Evolutionary conservation across 2,888 invertebrate species (phyloP).

Genomic region (Meganola albula): DNA sequence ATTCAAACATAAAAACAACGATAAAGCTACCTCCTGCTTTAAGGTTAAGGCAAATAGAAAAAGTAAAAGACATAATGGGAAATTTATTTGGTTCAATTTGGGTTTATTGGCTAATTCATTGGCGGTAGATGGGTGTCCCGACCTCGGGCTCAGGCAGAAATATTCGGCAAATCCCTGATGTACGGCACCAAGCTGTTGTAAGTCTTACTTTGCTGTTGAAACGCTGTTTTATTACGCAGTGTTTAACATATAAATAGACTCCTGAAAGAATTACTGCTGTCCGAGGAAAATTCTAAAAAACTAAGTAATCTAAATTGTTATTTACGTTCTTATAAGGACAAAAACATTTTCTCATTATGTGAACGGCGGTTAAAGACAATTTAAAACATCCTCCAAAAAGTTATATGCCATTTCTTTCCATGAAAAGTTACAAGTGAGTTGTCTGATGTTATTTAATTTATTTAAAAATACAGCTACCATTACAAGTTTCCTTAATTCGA

Average conservation of each 20-base stretch:
- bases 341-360: no score
- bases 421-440: no score
- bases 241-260: conserved; percentile 64
- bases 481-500: no score
- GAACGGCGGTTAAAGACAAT: no score
- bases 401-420: no score
- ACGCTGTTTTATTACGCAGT: conserved; percentile 51
- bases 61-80: conserved; percentile 60
- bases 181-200: conserved; percentile 32
- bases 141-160: conserved; percentile 35
- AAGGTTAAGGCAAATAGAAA: conserved; percentile 45
- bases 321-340: no score
- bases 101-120: conserved; percentile 74
- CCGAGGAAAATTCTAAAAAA: no score
- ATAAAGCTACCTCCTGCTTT: conserved; percentile 26
- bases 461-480: no score
- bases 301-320: no score
- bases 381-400: no score
- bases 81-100: conserved; percentile 74
- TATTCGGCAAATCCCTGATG: conserved; percentile 58
- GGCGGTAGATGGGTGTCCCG: conserved; percentile 50
- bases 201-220: conserved; percentile 40
- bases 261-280: conserved; percentile 41
- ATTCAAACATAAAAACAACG: conserved; percentile 18
- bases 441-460: no score